phyloP scores from a whole-genome alignment of 2,888 invertebrate genomes.

The Morinoia aosen region DNA sequence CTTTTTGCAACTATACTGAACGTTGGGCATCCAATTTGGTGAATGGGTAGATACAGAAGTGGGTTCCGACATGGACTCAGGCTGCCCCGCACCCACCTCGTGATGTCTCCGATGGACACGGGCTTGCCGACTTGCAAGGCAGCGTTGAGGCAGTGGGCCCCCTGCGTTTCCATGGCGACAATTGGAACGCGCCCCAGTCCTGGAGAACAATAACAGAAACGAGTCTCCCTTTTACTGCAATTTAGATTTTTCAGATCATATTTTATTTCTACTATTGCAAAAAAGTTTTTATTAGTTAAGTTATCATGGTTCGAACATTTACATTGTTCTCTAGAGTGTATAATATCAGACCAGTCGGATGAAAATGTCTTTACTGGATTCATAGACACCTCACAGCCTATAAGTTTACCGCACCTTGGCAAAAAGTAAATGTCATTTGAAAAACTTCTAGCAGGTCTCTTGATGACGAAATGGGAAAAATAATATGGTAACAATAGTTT shows the following conservation, averaged over 20 bases:
- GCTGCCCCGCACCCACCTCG: constrained; percentile 55
- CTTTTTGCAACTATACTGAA: background rate
- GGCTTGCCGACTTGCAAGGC: constrained; percentile 71
- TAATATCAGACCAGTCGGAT: too few relatives aligned
- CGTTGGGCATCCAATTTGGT: background rate
- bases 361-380: too few relatives aligned
- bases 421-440: too few relatives aligned
- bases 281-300: too few relatives aligned
- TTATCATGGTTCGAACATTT: too few relatives aligned
- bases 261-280: too few relatives aligned
- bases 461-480: too few relatives aligned
- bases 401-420: too few relatives aligned
- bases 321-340: too few relatives aligned
- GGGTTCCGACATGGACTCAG: background rate
- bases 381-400: too few relatives aligned
- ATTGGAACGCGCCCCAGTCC: constrained; percentile 71
- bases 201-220: background rate
- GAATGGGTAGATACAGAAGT: background rate
- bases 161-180: constrained; percentile 74
- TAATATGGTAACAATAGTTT: too few relatives aligned
- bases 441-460: too few relatives aligned
- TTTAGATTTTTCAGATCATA: background rate
- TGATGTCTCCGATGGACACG: constrained; percentile 72
- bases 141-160: constrained; percentile 73
- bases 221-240: background rate